These are phyloP conservation scores for Aegithalos caudatus DNA, from an alignment of 2,113 vertebrate genomes.

Conservation along the genomic window DNA sequence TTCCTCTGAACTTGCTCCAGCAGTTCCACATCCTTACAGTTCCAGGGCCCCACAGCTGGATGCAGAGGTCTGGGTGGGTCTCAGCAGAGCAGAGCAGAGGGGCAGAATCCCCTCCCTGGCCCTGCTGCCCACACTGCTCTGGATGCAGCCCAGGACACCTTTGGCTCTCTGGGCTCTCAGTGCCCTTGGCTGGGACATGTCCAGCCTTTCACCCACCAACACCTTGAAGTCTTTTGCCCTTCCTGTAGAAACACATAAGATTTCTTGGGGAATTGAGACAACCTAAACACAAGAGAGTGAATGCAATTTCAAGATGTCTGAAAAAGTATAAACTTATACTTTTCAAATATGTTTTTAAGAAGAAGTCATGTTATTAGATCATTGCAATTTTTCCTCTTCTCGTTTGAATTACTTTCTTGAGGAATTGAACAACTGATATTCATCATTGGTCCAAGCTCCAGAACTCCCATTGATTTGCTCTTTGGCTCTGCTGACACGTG, in stretches of 20 bases:
- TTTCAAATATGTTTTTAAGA: background rate
- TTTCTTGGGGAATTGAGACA: background rate
- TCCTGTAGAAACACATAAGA: background rate
- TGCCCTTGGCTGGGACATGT: background rate
- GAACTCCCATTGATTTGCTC: background rate
- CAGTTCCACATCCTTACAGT: background rate
- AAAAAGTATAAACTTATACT: background rate
- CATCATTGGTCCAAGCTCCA: background rate
- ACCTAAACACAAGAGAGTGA: no score
- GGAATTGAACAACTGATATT: background rate
- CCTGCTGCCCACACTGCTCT: background rate
- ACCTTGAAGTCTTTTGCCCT: background rate
- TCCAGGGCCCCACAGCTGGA: fast-evolving
- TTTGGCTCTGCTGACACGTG: background rate
- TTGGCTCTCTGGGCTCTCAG: background rate
- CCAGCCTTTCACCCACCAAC: fast-evolving
- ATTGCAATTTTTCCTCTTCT: background rate
- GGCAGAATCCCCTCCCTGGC: background rate
- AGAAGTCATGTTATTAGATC: background rate
- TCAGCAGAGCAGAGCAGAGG: background rate
- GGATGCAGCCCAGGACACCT: background rate
- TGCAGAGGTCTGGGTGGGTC: fast-evolving
- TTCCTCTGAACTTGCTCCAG: background rate
- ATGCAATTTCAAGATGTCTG: background rate
- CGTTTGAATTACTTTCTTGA: background rate